phyloP scores from a whole-genome alignment of 2,888 invertebrate species.

The Callyntrura guangdongensis region DNA sequence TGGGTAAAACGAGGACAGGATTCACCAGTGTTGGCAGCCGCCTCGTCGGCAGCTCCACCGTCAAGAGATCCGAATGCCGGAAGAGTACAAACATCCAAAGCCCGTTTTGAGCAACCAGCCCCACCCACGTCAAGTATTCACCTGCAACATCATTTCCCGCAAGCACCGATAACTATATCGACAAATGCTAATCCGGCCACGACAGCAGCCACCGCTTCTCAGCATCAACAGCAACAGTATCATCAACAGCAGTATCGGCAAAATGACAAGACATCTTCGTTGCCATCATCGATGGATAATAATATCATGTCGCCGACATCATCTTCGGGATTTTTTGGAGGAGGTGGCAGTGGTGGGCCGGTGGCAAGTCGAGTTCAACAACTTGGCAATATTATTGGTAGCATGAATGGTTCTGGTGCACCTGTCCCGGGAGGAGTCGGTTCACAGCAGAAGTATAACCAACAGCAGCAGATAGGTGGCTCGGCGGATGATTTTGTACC shows the following conservation, averaged over 20 bases:
- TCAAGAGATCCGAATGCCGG: conserved; percentile 65
- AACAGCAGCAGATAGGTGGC: conserved; percentile 24
- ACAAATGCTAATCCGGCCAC: conserved; percentile 19
- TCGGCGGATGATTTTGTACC: conserved; percentile 72
- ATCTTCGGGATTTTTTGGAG: not conserved
- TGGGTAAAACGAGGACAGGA: conserved; percentile 80
- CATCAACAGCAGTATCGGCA: conserved; percentile 27
- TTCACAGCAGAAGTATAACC: conserved; percentile 14
- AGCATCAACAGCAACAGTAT: conserved; percentile 33
- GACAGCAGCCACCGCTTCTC: not conserved
- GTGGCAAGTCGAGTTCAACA: not conserved
- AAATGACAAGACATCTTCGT: conserved; percentile 26
- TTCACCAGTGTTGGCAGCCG: conserved; percentile 27
- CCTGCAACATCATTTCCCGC: not conserved
- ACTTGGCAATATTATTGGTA: not conserved
- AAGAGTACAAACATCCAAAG: conserved; percentile 79
- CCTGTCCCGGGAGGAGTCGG: conserved; percentile 17
- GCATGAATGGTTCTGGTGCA: not conserved
- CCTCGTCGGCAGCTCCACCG: not conserved
- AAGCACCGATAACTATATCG: conserved; percentile 20
- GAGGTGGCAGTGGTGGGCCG: not conserved
- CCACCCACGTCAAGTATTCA: not conserved
- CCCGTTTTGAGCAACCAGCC: conserved; percentile 80
- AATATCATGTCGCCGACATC: not conserved
- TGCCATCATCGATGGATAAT: not conserved